A percentile compares a stretch with the other conserved stretches of the same genome.
These are phyloP conservation scores for Amazona guildingii DNA, from an alignment of 2,113 vertebrate species.

Conservation along the genomic window DNA sequence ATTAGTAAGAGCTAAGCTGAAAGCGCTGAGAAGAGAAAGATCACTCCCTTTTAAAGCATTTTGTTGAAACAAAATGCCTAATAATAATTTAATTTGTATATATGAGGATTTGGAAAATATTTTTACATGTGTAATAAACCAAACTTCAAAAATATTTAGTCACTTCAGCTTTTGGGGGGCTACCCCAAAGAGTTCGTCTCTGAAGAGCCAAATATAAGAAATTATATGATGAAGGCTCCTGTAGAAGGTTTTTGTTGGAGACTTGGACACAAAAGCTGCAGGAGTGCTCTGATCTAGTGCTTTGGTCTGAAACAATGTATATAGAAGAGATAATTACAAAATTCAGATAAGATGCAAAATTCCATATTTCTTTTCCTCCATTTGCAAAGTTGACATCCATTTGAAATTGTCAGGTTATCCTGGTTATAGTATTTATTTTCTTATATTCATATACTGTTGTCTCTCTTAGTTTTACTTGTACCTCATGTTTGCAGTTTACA, in stretches of 20 bases:
- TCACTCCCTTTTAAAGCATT: background rate
- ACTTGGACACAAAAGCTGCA: background rate
- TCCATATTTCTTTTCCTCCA: background rate
- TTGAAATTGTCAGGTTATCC: background rate
- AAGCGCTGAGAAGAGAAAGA: background rate
- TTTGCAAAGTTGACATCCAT: background rate
- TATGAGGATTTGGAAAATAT: background rate
- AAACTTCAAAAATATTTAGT: background rate
- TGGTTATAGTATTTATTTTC: background rate
- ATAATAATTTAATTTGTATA: background rate
- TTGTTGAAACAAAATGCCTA: background rate
- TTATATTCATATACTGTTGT: background rate
- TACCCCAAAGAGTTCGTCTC: background rate
- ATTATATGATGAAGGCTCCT: background rate
- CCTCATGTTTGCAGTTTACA: background rate
- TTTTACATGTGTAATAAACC: background rate
- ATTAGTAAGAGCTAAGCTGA: background rate
- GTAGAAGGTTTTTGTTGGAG: background rate
- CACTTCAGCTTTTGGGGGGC: background rate
- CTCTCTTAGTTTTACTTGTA: background rate
- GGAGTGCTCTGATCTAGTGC: background rate
- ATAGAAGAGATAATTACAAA: background rate
- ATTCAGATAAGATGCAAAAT: background rate
- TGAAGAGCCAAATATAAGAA: background rate
- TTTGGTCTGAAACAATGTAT: background rate